phyloP scores from a whole-genome alignment of 2,797 vertebrate genomes.

The Labeo calbasu region DNA sequence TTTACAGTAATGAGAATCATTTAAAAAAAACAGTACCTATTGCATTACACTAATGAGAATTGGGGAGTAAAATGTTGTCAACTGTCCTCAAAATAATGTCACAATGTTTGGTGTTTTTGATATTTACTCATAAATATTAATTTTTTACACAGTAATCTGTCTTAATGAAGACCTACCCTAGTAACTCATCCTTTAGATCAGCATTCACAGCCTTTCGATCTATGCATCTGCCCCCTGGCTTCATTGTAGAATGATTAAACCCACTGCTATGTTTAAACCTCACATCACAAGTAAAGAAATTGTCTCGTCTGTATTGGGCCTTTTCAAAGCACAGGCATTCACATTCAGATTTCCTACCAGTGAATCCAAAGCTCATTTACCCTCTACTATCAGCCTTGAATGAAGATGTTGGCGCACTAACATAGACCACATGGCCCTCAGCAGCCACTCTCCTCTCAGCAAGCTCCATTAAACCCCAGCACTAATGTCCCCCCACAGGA shows the following conservation, averaged over 20 bases:
- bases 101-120: not conserved
- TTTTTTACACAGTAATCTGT: not conserved
- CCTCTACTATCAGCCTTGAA: conserved; percentile 52
- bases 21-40: not conserved
- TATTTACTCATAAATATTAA: conserved; percentile 1
- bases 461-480: conserved; percentile 47
- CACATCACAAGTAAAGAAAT: conserved; percentile 17
- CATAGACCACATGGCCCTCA: conserved; percentile 59
- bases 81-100: not conserved
- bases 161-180: not conserved
- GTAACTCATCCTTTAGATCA: conserved; percentile 5
- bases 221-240: not conserved
- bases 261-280: conserved; percentile 15
- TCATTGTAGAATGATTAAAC: conserved; percentile 24
- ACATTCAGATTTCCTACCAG: conserved; percentile 50
- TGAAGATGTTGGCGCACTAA: conserved; percentile 54
- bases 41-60: not conserved
- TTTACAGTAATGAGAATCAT: not conserved
- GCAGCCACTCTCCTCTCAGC: conserved; percentile 51
- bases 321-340: conserved; percentile 42
- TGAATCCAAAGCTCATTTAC: conserved; percentile 47
- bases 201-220: conserved; percentile 13
- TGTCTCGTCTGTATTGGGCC: conserved; percentile 3
- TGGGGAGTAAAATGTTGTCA: not conserved
- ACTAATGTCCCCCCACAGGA: conserved; percentile 58